phyloP scores from a whole-genome alignment of 2,113 vertebrate genomes.

The Ciconia stormi region DNA sequence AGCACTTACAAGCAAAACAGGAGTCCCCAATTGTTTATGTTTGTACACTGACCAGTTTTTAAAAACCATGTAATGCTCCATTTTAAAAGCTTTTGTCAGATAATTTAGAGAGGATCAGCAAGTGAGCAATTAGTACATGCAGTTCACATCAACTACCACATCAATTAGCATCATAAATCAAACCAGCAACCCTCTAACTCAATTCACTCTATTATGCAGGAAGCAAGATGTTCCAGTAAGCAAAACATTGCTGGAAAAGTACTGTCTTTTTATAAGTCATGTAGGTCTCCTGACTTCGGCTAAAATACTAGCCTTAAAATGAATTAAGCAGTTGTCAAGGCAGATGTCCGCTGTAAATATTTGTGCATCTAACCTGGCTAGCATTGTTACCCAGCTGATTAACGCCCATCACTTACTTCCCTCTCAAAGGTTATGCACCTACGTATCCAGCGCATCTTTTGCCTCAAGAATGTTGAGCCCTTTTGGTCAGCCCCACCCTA shows the following conservation, averaged over 20 bases:
- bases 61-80: neutral
- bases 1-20: neutral
- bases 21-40: neutral
- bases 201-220: neutral
- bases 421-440: neutral
- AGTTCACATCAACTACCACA: neutral
- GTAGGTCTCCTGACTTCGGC: neutral
- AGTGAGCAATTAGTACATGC: constrained; percentile 6
- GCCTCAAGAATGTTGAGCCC: neutral
- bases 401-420: neutral
- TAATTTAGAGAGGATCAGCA: neutral
- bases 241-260: neutral
- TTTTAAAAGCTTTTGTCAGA: neutral
- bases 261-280: neutral
- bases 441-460: rapidly evolving
- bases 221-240: neutral
- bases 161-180: constrained; percentile 31
- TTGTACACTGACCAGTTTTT: neutral
- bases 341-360: neutral
- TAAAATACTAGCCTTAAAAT: neutral
- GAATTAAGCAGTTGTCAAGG: neutral
- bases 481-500: neutral
- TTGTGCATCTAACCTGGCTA: neutral
- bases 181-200: neutral
- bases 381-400: neutral